A percentile compares a stretch with the other conserved stretches of the same genome.
phyloP scores from a whole-genome alignment of 1,140 invertebrate genomes.

The Argopecten irradians region DNA sequence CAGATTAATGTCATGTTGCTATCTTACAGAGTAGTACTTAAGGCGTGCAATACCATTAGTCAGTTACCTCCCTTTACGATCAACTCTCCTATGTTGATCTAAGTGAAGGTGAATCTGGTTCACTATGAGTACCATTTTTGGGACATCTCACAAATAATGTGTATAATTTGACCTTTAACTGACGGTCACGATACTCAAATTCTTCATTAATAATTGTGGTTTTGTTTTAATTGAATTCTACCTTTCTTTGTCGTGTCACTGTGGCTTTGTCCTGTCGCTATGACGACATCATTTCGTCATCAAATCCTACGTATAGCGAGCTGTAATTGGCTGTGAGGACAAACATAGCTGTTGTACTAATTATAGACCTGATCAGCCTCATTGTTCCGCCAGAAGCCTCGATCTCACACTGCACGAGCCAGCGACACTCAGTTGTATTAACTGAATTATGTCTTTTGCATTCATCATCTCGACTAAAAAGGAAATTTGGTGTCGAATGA shows the following conservation, averaged over 20 bases:
- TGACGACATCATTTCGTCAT: slow-evolving; percentile 21
- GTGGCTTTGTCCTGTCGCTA: not conserved
- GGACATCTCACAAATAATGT: not conserved
- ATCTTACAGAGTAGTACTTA: not conserved
- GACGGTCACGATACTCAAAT: not conserved
- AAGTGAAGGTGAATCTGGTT: not conserved
- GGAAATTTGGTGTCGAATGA: slow-evolving; percentile 15
- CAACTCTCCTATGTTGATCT: not conserved
- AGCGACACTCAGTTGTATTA: slow-evolving; percentile 17
- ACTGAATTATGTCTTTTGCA: slow-evolving; percentile 18
- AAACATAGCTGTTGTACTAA: not conserved
- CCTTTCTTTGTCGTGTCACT: not conserved
- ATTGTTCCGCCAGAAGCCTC: not conserved
- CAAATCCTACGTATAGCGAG: not conserved
- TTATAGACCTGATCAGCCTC: not conserved
- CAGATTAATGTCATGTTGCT: not conserved
- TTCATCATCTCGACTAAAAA: slow-evolving; percentile 11
- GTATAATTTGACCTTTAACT: not conserved
- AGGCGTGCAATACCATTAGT: slow-evolving; percentile 9
- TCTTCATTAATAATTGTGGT: not conserved
- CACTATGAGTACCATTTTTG: not conserved
- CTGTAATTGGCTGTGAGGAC: not conserved
- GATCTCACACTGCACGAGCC: slow-evolving; percentile 11
- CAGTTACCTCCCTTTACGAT: not conserved
- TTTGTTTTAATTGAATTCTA: slow-evolving; percentile 19